Evolutionary conservation across 2,113 vertebrate genomes (phyloP), one percentile per base, ranked within the genome.

Genomic region (Nestor notabilis): DNA sequence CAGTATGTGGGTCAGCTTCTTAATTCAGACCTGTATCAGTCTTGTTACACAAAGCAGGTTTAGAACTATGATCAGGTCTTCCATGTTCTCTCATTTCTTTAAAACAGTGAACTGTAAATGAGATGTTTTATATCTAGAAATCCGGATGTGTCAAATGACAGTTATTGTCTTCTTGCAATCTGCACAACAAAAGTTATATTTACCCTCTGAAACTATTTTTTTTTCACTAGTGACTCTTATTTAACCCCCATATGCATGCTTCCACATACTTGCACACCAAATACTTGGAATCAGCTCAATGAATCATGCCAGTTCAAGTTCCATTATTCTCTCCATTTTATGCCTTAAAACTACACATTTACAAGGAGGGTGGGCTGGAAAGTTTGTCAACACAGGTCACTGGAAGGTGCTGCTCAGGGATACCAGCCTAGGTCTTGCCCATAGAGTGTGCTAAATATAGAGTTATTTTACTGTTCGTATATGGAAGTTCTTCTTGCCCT

Each of bases 1-100:
- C 64, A 71, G 90, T 89, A 95, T 95, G 33, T 95, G 80, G 89
- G 87, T 96, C 94, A 92, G 19, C 76, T 95, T 60, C 56, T 91
- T 85, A 82, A 70, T 66, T 68, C 74, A 74, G 28, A 56, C 37
- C 74, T 82, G 52, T 53, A 16, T 83, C 77, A 74, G 44, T 68
- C 46, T 64, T 84, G 19, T 72, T 93, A 71, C 37, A 68, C 56
- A 92, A 77, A 84, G 60, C 82, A 70, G 49, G 31, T 91, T 90
- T 88, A 52, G 37, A 82, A 43, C 70, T 69, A 43, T 41, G 52
- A 25, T 92, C 39, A 46, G 49, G 17, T 84, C 61, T 85, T 91
- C 50, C 18, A 31, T 43, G 21, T 43, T 81, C 83, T 88, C 0
- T 88, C 0, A 0, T 89, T 94, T 95, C 43, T 94, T 92, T 82